phyloP scores from a whole-genome alignment of 2,797 vertebrate genomes.

The Holocentrus rufus region DNA sequence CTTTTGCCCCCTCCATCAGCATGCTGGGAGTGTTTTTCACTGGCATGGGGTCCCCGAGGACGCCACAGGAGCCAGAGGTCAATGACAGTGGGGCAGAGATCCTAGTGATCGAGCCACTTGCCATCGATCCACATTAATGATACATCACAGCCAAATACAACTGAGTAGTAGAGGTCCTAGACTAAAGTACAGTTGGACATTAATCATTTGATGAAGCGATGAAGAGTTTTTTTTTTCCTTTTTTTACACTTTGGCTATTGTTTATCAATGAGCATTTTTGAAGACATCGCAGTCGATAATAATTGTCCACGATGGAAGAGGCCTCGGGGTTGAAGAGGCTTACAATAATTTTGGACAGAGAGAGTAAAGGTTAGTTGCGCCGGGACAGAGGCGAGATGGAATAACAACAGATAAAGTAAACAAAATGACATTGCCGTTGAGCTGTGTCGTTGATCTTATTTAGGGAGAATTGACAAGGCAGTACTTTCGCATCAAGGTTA shows the following conservation, averaged over 20 bases:
- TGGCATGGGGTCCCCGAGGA: slow-evolving; percentile 50
- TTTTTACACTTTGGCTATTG: slow-evolving; percentile 13
- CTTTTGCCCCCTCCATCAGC: slow-evolving; percentile 44
- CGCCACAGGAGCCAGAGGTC: slow-evolving; percentile 64
- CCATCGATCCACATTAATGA: slow-evolving; percentile 61
- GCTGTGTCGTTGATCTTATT: slow-evolving; percentile 35
- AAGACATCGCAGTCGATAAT: not conserved
- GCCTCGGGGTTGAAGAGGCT: slow-evolving; percentile 17
- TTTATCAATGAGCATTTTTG: slow-evolving; percentile 5
- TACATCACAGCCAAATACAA: slow-evolving; percentile 57
- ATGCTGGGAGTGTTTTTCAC: slow-evolving; percentile 52
- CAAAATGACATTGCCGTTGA: slow-evolving; percentile 34
- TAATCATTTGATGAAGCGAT: slow-evolving; percentile 16
- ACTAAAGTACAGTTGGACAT: slow-evolving; percentile 20
- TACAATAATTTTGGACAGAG: not conserved
- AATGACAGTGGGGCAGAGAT: slow-evolving; percentile 66
- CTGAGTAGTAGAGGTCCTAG: slow-evolving; percentile 26
- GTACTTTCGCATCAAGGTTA: slow-evolving; percentile 66
- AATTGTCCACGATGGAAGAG: not conserved
- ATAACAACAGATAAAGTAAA: slow-evolving; percentile 29
- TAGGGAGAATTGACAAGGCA: slow-evolving; percentile 29
- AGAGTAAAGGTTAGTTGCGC: slow-evolving; percentile 31
- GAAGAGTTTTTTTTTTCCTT: not conserved
- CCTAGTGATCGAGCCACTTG: slow-evolving; percentile 49
- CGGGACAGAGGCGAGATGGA: slow-evolving; percentile 17